phyloP scores from a whole-genome alignment of 1,140 invertebrate genomes.

The Achroia grisella region DNA sequence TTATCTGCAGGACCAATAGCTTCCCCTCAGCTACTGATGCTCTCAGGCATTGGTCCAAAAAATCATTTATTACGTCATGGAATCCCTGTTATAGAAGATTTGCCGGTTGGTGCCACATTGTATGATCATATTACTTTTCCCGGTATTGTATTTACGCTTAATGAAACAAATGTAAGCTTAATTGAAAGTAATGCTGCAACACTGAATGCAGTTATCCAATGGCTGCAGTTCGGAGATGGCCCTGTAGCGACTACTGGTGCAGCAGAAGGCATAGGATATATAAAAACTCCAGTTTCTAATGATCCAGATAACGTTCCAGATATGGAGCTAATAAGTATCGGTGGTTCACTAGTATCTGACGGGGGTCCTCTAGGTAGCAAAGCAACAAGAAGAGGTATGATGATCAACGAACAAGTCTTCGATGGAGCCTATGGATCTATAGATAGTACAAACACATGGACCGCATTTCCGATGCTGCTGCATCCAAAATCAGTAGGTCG shows the following conservation, averaged over 20 bases:
- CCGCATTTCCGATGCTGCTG: slow-evolving; percentile 81
- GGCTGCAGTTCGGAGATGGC: slow-evolving; percentile 69
- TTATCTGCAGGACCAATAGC: slow-evolving; percentile 84
- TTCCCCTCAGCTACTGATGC: slow-evolving; percentile 86
- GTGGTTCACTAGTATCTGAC: slow-evolving; percentile 76
- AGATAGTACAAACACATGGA: slow-evolving; percentile 77
- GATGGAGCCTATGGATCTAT: slow-evolving; percentile 74
- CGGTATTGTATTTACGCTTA: slow-evolving; percentile 76
- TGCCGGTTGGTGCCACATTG: slow-evolving; percentile 81
- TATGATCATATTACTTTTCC: slow-evolving; percentile 84
- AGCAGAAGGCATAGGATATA: slow-evolving; percentile 78
- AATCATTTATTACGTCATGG: slow-evolving; percentile 78
- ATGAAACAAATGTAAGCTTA: slow-evolving; percentile 59
- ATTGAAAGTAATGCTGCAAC: slow-evolving; percentile 64
- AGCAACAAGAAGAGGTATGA: slow-evolving; percentile 71
- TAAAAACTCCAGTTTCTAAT: slow-evolving; percentile 75
- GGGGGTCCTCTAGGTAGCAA: slow-evolving; percentile 80
- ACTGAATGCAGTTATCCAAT: slow-evolving; percentile 61
- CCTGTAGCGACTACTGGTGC: slow-evolving; percentile 74
- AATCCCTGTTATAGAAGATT: slow-evolving; percentile 78
- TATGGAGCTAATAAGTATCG: slow-evolving; percentile 76
- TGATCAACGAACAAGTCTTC: slow-evolving; percentile 75
- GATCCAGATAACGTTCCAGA: slow-evolving; percentile 75
- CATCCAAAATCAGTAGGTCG: slow-evolving; percentile 83
- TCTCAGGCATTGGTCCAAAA: slow-evolving; percentile 85